phyloP scores from a whole-genome alignment of 2,888 invertebrate species.

The Mesorhabditis belari region DNA sequence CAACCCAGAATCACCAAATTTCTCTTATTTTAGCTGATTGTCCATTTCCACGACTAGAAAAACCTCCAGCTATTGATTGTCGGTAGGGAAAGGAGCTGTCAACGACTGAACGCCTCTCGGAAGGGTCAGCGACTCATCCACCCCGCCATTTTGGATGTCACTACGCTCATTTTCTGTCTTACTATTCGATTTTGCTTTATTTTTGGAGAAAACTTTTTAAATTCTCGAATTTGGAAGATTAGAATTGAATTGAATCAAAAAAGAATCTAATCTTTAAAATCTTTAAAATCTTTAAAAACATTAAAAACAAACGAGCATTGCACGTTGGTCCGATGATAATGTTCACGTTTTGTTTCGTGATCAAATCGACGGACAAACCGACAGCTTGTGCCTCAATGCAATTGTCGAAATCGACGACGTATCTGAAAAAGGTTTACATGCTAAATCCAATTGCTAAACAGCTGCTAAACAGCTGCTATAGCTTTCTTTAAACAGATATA shows the following conservation, averaged over 20 bases:
- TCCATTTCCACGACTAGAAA: no score
- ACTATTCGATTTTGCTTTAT: no score
- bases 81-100: no score
- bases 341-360: not conserved
- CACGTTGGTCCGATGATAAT: slow-evolving; percentile 16
- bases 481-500: no score
- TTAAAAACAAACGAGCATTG: slow-evolving; percentile 20
- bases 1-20: not conserved
- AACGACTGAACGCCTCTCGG: no score
- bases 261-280: no score
- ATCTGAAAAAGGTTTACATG: slow-evolving; percentile 11
- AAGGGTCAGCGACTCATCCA: no score
- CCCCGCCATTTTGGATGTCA: no score
- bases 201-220: not conserved
- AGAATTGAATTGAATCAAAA: slow-evolving; percentile 12
- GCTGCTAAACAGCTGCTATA: no score
- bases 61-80: no score
- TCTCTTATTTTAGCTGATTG: not conserved
- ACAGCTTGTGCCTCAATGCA: not conserved
- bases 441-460: no score
- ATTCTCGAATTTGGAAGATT: slow-evolving; percentile 15
- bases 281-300: not conserved
- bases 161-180: no score
- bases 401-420: slow-evolving; percentile 2
- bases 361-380: not conserved